Percentiles rank a stretch among this genome's conserved stretches.
phyloP scores from a whole-genome alignment of 2,113 vertebrate genomes.

The Salvelinus fontinalis region DNA sequence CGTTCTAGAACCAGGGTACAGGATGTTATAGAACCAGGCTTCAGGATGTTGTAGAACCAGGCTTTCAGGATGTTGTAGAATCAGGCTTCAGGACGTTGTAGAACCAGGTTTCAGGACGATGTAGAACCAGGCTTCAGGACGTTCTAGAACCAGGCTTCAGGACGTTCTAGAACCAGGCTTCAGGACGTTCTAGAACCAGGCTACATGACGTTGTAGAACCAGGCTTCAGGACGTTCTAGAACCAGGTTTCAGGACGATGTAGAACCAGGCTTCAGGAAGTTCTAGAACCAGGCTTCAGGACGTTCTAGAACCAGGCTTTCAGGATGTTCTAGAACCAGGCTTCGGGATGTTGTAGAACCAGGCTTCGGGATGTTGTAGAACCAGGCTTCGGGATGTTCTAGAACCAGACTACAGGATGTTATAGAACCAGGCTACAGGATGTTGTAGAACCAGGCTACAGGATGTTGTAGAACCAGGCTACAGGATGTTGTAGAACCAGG shows the following conservation, averaged over 20 bases:
- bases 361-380: no score
- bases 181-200: not conserved
- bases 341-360: not conserved
- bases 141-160: no score
- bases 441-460: no score
- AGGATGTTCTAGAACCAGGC: not conserved
- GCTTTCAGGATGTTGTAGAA: no score
- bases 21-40: constrained; percentile 18
- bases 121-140: no score
- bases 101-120: no score
- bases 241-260: no score
- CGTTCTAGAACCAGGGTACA: constrained; percentile 20
- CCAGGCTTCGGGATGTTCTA: constrained; percentile 19
- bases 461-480: no score
- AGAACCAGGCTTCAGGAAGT: constrained; percentile 3
- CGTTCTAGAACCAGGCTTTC: constrained; percentile 8
- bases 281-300: constrained; percentile 8
- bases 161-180: not conserved
- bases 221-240: constrained; percentile 25
- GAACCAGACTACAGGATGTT: not conserved
- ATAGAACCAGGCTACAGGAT: no score
- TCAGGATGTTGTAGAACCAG: no score
- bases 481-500: not conserved
- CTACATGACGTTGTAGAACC: constrained; percentile 32
- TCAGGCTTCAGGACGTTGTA: no score